Evolutionary conservation across 2,797 vertebrate genomes (phyloP), one percentile per base, ranked within the genome.

Genomic region (Lutjanus argentimaculatus): DNA sequence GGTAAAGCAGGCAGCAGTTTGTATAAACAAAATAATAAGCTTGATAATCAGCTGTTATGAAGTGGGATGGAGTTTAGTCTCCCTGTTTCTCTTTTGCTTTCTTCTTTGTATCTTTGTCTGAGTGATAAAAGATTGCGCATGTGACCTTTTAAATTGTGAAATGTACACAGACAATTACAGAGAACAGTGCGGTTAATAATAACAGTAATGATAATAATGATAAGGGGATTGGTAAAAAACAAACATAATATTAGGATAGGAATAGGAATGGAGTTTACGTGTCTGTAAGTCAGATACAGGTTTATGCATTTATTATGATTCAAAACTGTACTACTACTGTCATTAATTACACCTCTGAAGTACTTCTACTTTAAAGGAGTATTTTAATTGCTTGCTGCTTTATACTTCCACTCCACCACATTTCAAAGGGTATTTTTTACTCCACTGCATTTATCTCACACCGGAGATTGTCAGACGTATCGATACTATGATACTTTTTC

Each of bases 1-100:
- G 52, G 43, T 75, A 72, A 80, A 63, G 19, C 72, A 64, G 30
- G 67, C 56, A 55, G 25, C 57, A 58, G 19, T 72, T 77, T 53
- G 65, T 8, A 71, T 64, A 63, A 76, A 89, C 72, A 64, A 63
- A 52, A 36, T 81, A 77, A 86, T 84, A 64, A 72, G 66, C 66
- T 61, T 51, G 72, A 81, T 82, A 71, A 83, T 83, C 57, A 61
- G 42, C 51, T 53, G 67, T 72, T 79, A 62, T 67, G 51, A 86
- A 61, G 48, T 45, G 51, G 22, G 22, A 40, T 22, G 64, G 56
- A 72, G 21, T 62, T 75, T 22, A 74, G 42, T 68, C 14, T 12
- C 11, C 8, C 64, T 36, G 30, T 36, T 61, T 67, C 5, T 72
- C 14, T 53, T 11, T 46, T 17, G 2, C 43, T 58, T 8, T 69